Base-by-base conservation (phyloP, 1,140 invertebrate species). In the Phortica variegata region DNA sequence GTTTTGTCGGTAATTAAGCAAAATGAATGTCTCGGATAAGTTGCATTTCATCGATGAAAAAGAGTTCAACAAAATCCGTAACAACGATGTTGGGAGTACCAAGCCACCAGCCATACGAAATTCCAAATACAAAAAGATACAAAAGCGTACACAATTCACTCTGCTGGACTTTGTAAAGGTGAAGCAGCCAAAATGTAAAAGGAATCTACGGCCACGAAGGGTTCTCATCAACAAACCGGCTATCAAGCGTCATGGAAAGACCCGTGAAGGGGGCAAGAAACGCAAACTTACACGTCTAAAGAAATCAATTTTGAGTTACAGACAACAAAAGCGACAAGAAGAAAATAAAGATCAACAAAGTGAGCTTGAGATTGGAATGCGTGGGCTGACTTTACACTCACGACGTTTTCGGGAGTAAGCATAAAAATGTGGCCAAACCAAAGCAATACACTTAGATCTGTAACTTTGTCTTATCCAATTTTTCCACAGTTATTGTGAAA, bases 401-500 rank as follows among this genome's bases (percentile, higher is more conserved):
- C 62, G 65, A 1, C 60, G 65, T 3, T 73, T 73, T 36, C 58
- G 69, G 61, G 62, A 56, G 69, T 73, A 47, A 38, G 39, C 26
- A 26, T 32, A 23, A n/a, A n/a, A n/a, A n/a, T n/a, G n/a, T n/a
- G n/a, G n/a, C n/a, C n/a, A n/a, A n/a, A n/a, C n/a, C n/a, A n/a
- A n/a, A n/a, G n/a, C n/a, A n/a, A n/a, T n/a, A n/a, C n/a, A n/a
- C n/a, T n/a, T n/a, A n/a, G n/a, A 21, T 45, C 12, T 34, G n/a
- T 26, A 10, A 13, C 10, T 34, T 23, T 50, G 12, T 19, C 29
- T 16, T 23, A 6, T 41, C 6, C 9, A 17, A 12, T 32, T 38
- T 10, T 18, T 20, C 1, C 15, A 3, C 5, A 75, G 72, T 39
- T 75, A 75, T 45, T 76, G 73, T 33, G 65, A 76, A 29, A 70